A percentile compares a stretch with the other conserved stretches of the same genome.
phyloP scores from a whole-genome alignment of 2,113 vertebrate species.

The Eulemur macaco region DNA sequence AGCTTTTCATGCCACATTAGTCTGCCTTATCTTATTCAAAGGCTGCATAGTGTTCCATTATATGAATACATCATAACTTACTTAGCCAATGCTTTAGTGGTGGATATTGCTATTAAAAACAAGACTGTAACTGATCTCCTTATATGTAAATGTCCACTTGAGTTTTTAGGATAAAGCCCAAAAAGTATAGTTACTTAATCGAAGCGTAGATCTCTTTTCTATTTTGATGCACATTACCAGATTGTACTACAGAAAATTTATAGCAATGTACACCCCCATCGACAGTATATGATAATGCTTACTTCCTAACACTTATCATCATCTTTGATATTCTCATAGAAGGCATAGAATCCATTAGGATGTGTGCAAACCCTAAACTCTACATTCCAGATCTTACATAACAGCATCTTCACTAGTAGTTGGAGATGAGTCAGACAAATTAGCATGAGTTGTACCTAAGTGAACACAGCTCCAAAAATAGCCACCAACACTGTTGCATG shows the following conservation, averaged over 20 bases:
- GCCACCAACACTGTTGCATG: neutral
- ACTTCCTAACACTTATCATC: neutral
- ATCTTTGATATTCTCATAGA: neutral
- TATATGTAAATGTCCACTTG: neutral
- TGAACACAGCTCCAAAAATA: neutral
- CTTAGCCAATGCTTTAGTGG: neutral
- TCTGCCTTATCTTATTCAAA: neutral
- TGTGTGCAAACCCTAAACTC: neutral
- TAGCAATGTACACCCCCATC: neutral
- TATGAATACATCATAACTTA: neutral
- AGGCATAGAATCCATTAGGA: neutral
- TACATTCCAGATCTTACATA: neutral
- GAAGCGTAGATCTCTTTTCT: neutral
- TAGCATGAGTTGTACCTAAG: neutral
- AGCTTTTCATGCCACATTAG: neutral
- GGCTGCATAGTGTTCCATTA: neutral
- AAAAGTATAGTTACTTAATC: neutral
- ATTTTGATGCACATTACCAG: neutral
- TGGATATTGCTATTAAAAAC: neutral
- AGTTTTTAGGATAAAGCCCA: conserved; percentile 4
- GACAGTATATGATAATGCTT: neutral
- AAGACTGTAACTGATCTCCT: neutral
- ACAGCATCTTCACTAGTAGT: neutral
- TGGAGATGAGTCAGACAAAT: neutral
- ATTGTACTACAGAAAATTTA: neutral